Evolutionary conservation across 1,140 invertebrate species (phyloP).

Genomic region (Araneus ventricosus): DNA sequence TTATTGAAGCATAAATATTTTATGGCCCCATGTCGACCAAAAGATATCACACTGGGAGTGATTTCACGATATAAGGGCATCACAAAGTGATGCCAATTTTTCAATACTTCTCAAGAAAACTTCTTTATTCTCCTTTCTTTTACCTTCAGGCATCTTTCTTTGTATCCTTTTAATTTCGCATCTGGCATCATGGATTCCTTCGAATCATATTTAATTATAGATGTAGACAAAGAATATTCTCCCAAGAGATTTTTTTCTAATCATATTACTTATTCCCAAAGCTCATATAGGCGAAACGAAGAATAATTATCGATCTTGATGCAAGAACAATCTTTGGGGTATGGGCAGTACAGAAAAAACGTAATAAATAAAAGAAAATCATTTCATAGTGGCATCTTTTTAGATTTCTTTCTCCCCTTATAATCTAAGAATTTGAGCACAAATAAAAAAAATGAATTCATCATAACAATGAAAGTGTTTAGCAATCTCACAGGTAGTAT

Average conservation of each 20-base stretch:
- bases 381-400: too few species aligned
- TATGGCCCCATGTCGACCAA: slow-evolving; percentile 15
- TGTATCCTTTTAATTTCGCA: neutral
- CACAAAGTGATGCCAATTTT: slow-evolving; percentile 49
- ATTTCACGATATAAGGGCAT: slow-evolving; percentile 53
- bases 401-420: too few species aligned
- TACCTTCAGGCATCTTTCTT: neutral
- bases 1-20: slow-evolving; percentile 61
- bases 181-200: neutral
- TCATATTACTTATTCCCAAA: neutral
- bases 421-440: too few species aligned
- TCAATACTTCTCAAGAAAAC: slow-evolving; percentile 19
- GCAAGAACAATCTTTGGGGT: too few species aligned
- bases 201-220: neutral
- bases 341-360: too few species aligned
- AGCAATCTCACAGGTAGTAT: too few species aligned
- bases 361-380: too few species aligned
- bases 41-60: slow-evolving; percentile 53
- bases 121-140: slow-evolving; percentile 6
- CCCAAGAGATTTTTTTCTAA: neutral
- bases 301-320: too few species aligned
- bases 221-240: neutral
- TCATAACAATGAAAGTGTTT: too few species aligned
- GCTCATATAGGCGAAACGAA: too few species aligned
- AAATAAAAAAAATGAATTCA: too few species aligned